phyloP scores from a whole-genome alignment of 1,140 invertebrate genomes.

The Drosophila navojoa region DNA sequence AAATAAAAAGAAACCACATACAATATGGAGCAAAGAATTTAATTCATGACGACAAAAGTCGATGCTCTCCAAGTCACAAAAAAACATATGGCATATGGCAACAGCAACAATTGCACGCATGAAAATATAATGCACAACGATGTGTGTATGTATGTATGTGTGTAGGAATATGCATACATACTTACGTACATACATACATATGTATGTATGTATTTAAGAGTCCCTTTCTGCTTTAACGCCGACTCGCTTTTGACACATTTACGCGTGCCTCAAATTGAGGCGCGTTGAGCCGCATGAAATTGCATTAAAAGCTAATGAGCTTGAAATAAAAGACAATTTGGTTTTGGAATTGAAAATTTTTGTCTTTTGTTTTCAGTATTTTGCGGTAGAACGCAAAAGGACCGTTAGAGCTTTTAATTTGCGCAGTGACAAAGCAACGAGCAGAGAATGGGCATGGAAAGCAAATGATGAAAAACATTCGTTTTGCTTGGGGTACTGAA shows the following conservation, averaged over 20 bases:
- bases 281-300: conserved; percentile 80
- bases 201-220: not conserved
- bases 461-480: conserved; percentile 1
- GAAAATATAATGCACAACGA: conserved; percentile 62
- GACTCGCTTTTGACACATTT: conserved; percentile 35
- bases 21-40: conserved; percentile 60
- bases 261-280: conserved; percentile 69
- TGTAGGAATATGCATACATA: too few relatives aligned
- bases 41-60: conserved; percentile 80
- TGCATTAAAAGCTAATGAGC: conserved; percentile 81
- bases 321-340: conserved; percentile 80
- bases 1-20: not conserved
- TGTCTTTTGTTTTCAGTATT: conserved; percentile 39
- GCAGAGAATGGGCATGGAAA: conserved; percentile 12
- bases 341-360: conserved; percentile 67
- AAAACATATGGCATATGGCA: conserved; percentile 75
- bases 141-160: conserved; percentile 4
- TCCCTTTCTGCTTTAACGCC: not conserved
- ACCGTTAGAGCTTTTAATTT: conserved; percentile 62
- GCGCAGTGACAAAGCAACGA: conserved; percentile 33
- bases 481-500: not conserved
- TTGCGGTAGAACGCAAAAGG: conserved; percentile 33
- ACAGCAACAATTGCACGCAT: conserved; percentile 38
- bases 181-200: not conserved
- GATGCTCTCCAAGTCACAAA: conserved; percentile 66